These are phyloP conservation scores for Hoplias malabaricus DNA, from an alignment of 2,113 vertebrate species.

Conservation along the genomic window DNA sequence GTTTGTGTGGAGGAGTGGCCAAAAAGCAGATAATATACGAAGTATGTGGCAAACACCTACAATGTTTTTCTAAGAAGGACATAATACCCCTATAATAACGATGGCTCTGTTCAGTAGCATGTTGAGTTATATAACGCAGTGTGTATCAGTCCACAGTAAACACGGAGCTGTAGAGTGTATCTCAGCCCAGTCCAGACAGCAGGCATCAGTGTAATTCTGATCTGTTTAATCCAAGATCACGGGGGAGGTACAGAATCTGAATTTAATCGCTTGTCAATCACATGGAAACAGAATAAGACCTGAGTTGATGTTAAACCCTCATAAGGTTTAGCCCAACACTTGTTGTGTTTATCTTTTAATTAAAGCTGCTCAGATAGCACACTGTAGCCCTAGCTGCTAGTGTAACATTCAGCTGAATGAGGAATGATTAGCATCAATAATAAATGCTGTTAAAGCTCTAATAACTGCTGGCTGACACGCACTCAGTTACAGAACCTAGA, in stretches of 20 bases:
- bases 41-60: too few relatives aligned
- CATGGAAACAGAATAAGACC: constrained; percentile 49
- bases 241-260: constrained; percentile 24
- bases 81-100: too few relatives aligned
- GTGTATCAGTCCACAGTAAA: too few relatives aligned
- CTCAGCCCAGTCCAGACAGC: background rate
- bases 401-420: background rate
- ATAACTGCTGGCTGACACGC: background rate
- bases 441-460: background rate
- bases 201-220: background rate
- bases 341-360: constrained; percentile 71
- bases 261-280: constrained; percentile 48
- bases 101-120: too few relatives aligned
- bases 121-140: too few relatives aligned
- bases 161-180: too few relatives aligned
- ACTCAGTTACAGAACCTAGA: background rate
- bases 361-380: constrained; percentile 55
- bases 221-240: constrained; percentile 22
- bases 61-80: too few relatives aligned
- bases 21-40: too few relatives aligned
- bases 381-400: constrained; percentile 16
- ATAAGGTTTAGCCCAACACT: constrained; percentile 30
- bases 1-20: too few relatives aligned
- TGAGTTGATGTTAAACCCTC: constrained; percentile 50
- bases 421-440: constrained; percentile 7